Percentiles rank a stretch among this genome's conserved stretches.
These are phyloP conservation scores for Paedocypris micromegethes DNA, from an alignment of 2,797 vertebrate species.

Conservation along the genomic window DNA sequence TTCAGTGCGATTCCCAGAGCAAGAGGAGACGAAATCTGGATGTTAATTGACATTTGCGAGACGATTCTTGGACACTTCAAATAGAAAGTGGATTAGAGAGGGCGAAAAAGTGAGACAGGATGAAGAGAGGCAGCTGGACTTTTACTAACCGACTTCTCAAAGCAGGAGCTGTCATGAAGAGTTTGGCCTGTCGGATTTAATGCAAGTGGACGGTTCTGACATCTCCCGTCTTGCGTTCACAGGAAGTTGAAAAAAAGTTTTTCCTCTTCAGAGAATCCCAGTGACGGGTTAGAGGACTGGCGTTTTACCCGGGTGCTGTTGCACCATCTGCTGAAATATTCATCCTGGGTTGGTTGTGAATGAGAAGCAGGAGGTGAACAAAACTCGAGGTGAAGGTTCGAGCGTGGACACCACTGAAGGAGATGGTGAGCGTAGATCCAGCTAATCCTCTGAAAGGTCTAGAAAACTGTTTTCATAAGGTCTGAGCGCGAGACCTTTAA, in stretches of 20 bases:
- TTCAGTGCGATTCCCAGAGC: conserved; percentile 5
- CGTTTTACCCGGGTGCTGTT: not conserved
- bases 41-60: conserved; percentile 28
- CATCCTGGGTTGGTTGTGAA: conserved; percentile 2
- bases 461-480: not conserved
- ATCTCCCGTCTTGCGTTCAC: conserved; percentile 5
- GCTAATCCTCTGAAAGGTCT: not conserved
- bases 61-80: conserved; percentile 26
- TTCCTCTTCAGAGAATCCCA: conserved; percentile 7
- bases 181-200: conserved; percentile 4
- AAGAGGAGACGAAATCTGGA: conserved; percentile 14
- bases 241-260: conserved; percentile 4
- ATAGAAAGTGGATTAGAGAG: not conserved
- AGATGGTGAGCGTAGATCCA: not conserved
- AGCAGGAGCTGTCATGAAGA: conserved; percentile 13
- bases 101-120: not conserved
- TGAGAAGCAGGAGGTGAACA: conserved; percentile 1
- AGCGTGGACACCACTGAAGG: no score
- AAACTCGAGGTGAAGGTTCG: not conserved
- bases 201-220: conserved; percentile 21
- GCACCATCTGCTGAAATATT: conserved; percentile 18
- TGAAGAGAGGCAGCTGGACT: not conserved
- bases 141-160: not conserved
- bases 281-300: conserved; percentile 5
- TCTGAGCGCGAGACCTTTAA: conserved; percentile 5